Evolutionary conservation across 1,140 invertebrate genomes (phyloP).

Genomic region (Papilio polytes): DNA sequence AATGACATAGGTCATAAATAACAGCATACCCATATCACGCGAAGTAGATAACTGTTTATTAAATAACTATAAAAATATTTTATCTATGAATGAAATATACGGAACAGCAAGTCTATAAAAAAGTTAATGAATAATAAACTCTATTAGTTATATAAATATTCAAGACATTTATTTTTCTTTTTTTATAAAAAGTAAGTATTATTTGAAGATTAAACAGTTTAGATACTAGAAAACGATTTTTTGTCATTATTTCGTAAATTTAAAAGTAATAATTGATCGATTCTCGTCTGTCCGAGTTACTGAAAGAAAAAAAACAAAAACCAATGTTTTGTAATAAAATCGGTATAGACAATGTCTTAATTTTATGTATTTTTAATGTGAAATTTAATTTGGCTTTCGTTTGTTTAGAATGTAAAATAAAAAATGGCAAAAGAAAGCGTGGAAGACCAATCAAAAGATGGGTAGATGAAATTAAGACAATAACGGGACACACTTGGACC

Average conservation of each 20-base stretch:
- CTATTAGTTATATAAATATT: too few species aligned
- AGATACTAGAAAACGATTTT: not conserved
- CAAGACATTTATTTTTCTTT: too few species aligned
- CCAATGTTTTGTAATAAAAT: too few species aligned
- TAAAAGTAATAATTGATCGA: not conserved
- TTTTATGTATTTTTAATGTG: too few species aligned
- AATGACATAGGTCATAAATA: constrained; percentile 32
- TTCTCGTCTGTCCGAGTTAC: not conserved
- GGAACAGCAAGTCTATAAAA: not conserved
- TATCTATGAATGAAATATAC: constrained; percentile 39
- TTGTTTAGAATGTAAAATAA: too few species aligned
- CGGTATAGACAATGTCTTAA: too few species aligned
- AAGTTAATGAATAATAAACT: not conserved
- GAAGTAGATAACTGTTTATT: not conserved
- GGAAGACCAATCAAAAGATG: too few species aligned
- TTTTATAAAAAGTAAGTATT: constrained; percentile 2
- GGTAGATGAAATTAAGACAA: too few species aligned
- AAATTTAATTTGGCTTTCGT: too few species aligned
- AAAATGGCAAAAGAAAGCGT: too few species aligned
- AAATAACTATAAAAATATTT: not conserved
- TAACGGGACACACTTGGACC: too few species aligned
- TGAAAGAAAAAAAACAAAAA: too few species aligned
- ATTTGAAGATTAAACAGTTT: not conserved
- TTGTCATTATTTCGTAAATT: not conserved
- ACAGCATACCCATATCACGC: not conserved